These are phyloP conservation scores for Microplitis deprimator DNA, from an alignment of 2,888 invertebrate genomes.

Conservation along the genomic window DNA sequence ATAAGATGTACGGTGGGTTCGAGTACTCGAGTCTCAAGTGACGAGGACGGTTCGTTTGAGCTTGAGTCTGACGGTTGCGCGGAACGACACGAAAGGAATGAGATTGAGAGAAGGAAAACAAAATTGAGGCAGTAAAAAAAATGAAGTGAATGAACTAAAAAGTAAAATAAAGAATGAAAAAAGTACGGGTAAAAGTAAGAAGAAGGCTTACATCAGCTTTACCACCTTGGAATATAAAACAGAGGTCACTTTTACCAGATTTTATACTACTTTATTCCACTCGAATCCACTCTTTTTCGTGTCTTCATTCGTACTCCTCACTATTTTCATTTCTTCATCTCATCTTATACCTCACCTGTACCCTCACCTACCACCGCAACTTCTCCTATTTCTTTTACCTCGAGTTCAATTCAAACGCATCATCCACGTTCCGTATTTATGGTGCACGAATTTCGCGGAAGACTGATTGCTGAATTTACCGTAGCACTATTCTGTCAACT, in stretches of 20 bases:
- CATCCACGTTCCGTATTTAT: conserved; percentile 9
- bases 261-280: conserved; percentile 35
- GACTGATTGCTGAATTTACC: not conserved
- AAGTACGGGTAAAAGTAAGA: conserved; percentile 36
- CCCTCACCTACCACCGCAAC: not conserved
- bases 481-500: not conserved
- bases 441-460: conserved; percentile 28
- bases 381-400: conserved; percentile 21
- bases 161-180: conserved; percentile 36
- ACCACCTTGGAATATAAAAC: conserved; percentile 62
- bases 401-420: conserved; percentile 22
- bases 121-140: conserved; percentile 19
- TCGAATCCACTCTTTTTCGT: not conserved
- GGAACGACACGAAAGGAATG: conserved; percentile 31
- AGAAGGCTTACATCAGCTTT: conserved; percentile 61
- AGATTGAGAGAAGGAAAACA: conserved; percentile 36
- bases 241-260: conserved; percentile 55
- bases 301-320: conserved; percentile 5
- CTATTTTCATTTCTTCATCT: conserved; percentile 17
- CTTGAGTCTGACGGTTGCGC: not conserved
- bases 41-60: conserved; percentile 3
- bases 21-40: conserved; percentile 21
- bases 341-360: too few relatives aligned
- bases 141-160: conserved; percentile 10
- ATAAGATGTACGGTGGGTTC: conserved; percentile 3